Conservation (phyloP, 2,888 invertebrate genomes). For the Pantelozetes paolii region DNA sequence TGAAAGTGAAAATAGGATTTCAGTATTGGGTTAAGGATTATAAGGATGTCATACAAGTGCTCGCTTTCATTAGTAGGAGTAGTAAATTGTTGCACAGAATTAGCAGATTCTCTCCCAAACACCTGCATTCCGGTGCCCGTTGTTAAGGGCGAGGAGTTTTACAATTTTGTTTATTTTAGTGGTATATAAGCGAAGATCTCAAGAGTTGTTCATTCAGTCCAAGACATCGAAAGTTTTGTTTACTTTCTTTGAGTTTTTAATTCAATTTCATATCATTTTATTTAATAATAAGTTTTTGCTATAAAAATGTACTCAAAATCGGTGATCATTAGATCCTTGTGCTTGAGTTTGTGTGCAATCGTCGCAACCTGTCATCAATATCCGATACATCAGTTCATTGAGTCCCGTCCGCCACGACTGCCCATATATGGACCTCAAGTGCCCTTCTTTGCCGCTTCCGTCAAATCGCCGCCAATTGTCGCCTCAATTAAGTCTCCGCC, state of each 20-base stretch:
- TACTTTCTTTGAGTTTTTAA: neutral
- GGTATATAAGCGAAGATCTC: constrained; percentile 1
- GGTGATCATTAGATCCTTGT: neutral
- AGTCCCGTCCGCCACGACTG: constrained; percentile 11
- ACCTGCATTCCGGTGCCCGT: constrained; percentile 14
- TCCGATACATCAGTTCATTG: neutral
- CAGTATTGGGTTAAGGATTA: constrained; percentile 17
- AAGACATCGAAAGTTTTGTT: constrained; percentile 4
- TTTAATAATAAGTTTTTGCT: neutral
- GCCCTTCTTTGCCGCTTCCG: constrained; percentile 3
- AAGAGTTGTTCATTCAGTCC: neutral
- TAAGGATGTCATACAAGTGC: constrained; percentile 13
- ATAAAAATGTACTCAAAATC: constrained; percentile 27
- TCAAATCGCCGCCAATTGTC: constrained; percentile 16
- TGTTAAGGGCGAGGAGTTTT: constrained; percentile 2
- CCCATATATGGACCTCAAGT: constrained; percentile 15
- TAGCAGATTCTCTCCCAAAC: neutral
- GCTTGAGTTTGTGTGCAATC: constrained; percentile 2
- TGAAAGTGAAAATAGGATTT: constrained; percentile 6
- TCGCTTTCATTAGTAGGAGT: constrained; percentile 9
- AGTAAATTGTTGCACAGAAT: constrained; percentile 22
- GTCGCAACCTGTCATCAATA: neutral
- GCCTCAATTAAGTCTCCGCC: neutral
- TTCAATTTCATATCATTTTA: neutral
- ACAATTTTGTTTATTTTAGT: neutral